Evolutionary conservation across 30 jellyfish, hydroid and myxozoan species (phyloP).

Genomic region (Haliclystus octoradiatus): DNA sequence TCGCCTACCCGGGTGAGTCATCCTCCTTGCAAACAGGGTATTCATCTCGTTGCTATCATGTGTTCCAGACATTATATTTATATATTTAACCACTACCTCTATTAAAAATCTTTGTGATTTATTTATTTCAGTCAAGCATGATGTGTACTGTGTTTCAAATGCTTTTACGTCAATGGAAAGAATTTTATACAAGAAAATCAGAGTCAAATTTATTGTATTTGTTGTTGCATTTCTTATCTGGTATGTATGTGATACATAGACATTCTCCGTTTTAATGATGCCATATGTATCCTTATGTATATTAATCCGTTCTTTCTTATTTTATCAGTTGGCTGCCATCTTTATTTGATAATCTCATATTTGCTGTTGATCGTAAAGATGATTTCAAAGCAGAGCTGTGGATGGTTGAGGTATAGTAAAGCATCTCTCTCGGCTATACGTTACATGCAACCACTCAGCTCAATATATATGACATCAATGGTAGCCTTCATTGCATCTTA

Average conservation of each 20-base stretch:
- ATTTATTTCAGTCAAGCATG: slow-evolving; percentile 23
- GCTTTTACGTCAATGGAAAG: slow-evolving; percentile 29
- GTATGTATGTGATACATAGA: slow-evolving; percentile 5
- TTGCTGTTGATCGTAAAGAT: not conserved
- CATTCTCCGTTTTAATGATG: no score
- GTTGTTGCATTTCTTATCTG: slow-evolving; percentile 21
- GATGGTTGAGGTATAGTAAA: not conserved
- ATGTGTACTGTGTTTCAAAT: slow-evolving; percentile 23
- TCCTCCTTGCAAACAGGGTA: no score
- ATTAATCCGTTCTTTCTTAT: no score
- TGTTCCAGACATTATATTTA: no score
- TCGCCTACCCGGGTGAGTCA: no score
- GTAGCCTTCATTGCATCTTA: no score
- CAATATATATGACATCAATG: no score
- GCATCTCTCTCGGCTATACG: not conserved
- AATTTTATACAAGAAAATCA: slow-evolving; percentile 18
- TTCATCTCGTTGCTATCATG: no score
- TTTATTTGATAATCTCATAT: not conserved
- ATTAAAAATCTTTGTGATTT: not conserved
- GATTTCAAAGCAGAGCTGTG: not conserved
- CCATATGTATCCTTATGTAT: no score
- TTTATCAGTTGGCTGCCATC: not conserved
- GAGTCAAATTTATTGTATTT: slow-evolving; percentile 29
- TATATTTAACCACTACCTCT: no score
- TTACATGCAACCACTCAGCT: no score